These are phyloP conservation scores for Agrochola lota DNA, from an alignment of 2,888 invertebrate species.

Conservation along the genomic window DNA sequence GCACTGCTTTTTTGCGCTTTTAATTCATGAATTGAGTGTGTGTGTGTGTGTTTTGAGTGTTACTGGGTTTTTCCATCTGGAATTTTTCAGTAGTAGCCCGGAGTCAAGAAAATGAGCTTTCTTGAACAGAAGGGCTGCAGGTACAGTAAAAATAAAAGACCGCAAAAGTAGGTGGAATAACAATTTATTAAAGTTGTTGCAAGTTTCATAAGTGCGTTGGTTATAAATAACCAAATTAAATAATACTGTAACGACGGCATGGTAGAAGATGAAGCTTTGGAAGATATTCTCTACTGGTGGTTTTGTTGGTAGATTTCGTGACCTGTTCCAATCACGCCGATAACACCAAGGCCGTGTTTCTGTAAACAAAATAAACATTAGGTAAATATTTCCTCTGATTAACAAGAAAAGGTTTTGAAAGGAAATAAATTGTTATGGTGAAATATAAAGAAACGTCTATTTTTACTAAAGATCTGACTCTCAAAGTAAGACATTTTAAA, in stretches of 20 bases:
- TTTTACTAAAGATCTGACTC: not conserved
- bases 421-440: not conserved
- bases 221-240: not conserved
- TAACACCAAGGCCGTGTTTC: slow-evolving; percentile 45
- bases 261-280: no score
- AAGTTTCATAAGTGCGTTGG: not conserved
- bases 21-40: no score
- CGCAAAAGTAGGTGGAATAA: not conserved
- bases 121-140: not conserved
- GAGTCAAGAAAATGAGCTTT: no score
- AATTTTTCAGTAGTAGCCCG: no score
- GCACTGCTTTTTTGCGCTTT: no score
- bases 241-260: not conserved
- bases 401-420: not conserved
- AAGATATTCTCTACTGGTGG: slow-evolving; percentile 16
- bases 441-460: not conserved
- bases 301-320: slow-evolving; percentile 45
- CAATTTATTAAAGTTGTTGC: slow-evolving; percentile 3
- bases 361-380: slow-evolving; percentile 4
- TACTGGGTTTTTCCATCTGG: no score
- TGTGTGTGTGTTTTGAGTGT: no score
- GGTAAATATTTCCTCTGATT: not conserved
- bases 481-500: not conserved
- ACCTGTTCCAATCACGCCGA: slow-evolving; percentile 42
- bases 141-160: not conserved